Percentiles rank a stretch among this genome's conserved stretches.
Evolutionary conservation across 2,888 invertebrate species (phyloP).

Genomic region (Stegana nigrithorax): DNA sequence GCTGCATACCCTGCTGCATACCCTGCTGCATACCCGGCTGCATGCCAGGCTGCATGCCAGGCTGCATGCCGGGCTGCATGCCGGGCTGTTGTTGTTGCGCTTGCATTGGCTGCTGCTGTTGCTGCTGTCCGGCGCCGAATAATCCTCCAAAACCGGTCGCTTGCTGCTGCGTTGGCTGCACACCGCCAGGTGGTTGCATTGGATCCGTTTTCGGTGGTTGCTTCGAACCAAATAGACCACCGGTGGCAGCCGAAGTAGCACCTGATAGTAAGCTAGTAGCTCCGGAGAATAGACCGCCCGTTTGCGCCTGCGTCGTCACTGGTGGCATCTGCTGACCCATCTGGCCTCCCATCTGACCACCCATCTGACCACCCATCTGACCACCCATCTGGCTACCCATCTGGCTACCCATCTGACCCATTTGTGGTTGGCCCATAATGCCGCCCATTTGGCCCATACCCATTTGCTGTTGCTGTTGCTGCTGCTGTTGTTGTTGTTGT

Average conservation of each 20-base stretch:
- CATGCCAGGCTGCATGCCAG: conserved; percentile 72
- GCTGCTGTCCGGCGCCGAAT: conserved; percentile 53
- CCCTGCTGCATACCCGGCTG: conserved; percentile 35
- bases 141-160: conserved; percentile 61
- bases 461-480: conserved; percentile 38
- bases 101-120: conserved; percentile 65
- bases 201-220: conserved; percentile 69
- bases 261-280: conserved; percentile 69
- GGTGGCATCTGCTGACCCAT: conserved; percentile 57
- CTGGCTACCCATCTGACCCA: conserved; percentile 53
- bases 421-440: conserved; percentile 40
- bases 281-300: conserved; percentile 67
- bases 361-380: conserved; percentile 29
- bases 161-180: conserved; percentile 68
- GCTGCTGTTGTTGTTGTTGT: conserved; percentile 43
- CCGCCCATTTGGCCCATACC: conserved; percentile 42
- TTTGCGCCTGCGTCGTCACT: conserved; percentile 63
- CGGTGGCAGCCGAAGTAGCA: conserved; percentile 69
- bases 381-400: conserved; percentile 39
- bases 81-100: conserved; percentile 63
- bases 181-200: conserved; percentile 70
- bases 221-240: conserved; percentile 69
- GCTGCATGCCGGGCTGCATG: conserved; percentile 45
- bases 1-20: conserved; percentile 35
- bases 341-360: conserved; percentile 37